Conservation (phyloP, 2,113 vertebrate species). For the Garra rufa region DNA sequence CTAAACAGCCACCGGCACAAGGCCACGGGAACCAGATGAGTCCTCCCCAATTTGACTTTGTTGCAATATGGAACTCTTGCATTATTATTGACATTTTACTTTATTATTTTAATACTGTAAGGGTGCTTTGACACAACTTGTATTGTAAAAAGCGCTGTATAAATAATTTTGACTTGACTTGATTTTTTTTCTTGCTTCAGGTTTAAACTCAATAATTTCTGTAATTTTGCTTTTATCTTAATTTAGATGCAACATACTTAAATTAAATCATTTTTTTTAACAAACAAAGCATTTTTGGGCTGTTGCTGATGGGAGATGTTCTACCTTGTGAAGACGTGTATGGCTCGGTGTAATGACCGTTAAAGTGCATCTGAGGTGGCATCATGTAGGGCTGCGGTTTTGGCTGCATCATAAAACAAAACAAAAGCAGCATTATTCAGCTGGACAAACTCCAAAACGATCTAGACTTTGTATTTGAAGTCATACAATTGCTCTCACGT, state of each 20-base stretch:
- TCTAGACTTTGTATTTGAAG: not conserved
- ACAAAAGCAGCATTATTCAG: constrained; percentile 52
- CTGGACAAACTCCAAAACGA: not conserved
- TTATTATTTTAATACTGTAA: no score
- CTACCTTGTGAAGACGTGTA: constrained; percentile 95
- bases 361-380: constrained; percentile 93
- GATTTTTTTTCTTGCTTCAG: no score
- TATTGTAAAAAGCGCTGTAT: no score
- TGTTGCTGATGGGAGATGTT: not conserved
- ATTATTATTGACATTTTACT: no score
- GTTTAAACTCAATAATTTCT: not conserved
- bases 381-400: constrained; percentile 92
- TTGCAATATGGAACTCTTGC: no score
- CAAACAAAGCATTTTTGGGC: not conserved
- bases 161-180: no score
- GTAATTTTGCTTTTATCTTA: not conserved
- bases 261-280: not conserved
- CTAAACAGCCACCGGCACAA: no score
- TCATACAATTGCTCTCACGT: not conserved
- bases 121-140: no score
- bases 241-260: not conserved
- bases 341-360: constrained; percentile 90
- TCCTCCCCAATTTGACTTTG: no score
- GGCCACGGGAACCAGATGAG: no score
- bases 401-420: constrained; percentile 74